A percentile compares a stretch with the other conserved stretches of the same genome.
Evolutionary conservation across 2,797 vertebrate species (phyloP).

Genomic region (Mionectes olivaceus): DNA sequence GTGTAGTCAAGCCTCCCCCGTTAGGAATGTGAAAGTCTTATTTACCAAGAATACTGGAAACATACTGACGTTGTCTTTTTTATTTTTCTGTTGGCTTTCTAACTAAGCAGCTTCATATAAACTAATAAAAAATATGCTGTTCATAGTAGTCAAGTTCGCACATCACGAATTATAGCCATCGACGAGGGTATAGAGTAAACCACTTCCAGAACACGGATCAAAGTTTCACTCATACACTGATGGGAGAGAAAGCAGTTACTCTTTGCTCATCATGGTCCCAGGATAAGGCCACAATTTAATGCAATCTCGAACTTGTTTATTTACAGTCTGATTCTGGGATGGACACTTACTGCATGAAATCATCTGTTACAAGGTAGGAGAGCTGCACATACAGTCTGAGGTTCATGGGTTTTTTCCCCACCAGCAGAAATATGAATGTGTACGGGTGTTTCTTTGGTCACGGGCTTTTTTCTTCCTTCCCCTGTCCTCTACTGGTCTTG

Average conservation of each 20-base stretch:
- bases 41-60: not conserved
- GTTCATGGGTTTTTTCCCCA: not conserved
- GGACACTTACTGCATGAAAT: not conserved
- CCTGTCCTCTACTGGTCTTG: not conserved
- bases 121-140: not conserved
- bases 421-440: not conserved
- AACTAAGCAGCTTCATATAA: not conserved
- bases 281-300: not conserved
- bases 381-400: not conserved
- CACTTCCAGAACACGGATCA: not conserved
- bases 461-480: not conserved
- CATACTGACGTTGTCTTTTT: not conserved
- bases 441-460: not conserved
- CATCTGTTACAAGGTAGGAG: not conserved
- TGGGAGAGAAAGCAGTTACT: not conserved
- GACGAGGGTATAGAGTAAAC: not conserved
- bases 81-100: not conserved
- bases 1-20: not conserved
- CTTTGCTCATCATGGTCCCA: not conserved
- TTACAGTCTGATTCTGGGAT: not conserved
- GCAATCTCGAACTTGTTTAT: not conserved
- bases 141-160: not conserved
- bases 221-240: not conserved
- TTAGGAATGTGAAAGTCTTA: not conserved
- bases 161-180: not conserved